Conservation (phyloP, 1,140 invertebrate genomes). For the Muscidifurax raptorellus region DNA sequence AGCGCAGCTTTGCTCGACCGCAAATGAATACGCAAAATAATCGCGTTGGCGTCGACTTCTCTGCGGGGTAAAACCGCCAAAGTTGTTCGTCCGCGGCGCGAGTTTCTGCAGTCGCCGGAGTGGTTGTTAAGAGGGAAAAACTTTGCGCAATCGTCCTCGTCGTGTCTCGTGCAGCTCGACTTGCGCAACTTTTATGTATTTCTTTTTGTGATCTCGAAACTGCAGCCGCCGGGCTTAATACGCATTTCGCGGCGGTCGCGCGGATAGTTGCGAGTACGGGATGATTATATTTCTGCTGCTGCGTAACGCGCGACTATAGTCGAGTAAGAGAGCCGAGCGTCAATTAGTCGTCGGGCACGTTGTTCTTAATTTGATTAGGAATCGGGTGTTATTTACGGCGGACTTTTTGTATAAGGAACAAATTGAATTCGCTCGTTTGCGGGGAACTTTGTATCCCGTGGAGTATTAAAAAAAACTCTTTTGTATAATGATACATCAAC, state of each 20-base stretch:
- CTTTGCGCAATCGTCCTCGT: conserved; percentile 57
- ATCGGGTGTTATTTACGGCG: neutral
- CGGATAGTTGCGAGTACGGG: neutral
- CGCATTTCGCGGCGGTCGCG: neutral
- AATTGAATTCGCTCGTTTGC: too few relatives aligned
- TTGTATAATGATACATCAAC: too few relatives aligned
- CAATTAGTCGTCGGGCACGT: neutral
- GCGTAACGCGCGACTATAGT: neutral
- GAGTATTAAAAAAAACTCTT: too few relatives aligned
- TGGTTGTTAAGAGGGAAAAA: conserved; percentile 60
- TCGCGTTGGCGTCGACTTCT: neutral
- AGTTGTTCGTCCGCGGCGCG: neutral
- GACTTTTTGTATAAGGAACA: too few relatives aligned
- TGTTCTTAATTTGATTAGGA: neutral
- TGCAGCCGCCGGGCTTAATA: conserved; percentile 23
- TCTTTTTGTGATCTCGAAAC: conserved; percentile 56
- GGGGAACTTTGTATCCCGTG: too few relatives aligned
- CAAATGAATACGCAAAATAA: conserved; percentile 7
- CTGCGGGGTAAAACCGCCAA: conserved; percentile 15
- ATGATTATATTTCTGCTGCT: conserved; percentile 6
- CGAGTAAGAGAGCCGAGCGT: neutral
- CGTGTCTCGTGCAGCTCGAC: conserved; percentile 35
- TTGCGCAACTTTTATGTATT: conserved; percentile 61
- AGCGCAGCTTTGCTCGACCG: conserved; percentile 3
- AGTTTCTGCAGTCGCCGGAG: conserved; percentile 48